Percentiles rank a stretch among this genome's conserved stretches.
phyloP scores from a whole-genome alignment of 2,113 vertebrate genomes.

The Glaucomys volans region DNA sequence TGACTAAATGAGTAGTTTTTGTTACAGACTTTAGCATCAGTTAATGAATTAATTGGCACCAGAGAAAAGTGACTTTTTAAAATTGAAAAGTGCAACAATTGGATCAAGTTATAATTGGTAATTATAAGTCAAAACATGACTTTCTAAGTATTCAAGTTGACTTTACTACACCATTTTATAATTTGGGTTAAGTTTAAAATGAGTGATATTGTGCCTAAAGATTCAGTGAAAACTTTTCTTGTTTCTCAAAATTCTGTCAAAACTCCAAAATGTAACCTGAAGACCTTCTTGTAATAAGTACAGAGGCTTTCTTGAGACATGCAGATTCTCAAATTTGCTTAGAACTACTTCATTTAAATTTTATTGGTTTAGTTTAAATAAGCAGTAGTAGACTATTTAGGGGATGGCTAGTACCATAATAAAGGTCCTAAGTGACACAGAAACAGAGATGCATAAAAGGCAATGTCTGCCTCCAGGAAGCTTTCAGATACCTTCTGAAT shows the following conservation, averaged over 20 bases:
- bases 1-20: constrained; percentile 33
- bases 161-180: constrained; percentile 29
- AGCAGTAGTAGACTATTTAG: neutral
- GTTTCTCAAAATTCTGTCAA: constrained; percentile 16
- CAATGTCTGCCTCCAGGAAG: neutral
- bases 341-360: constrained; percentile 10
- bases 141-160: constrained; percentile 61
- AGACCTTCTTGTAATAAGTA: neutral
- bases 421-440: neutral
- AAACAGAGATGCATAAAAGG: neutral
- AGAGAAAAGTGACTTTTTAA: constrained; percentile 51
- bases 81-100: neutral
- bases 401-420: neutral
- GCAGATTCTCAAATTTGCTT: neutral
- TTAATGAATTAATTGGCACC: constrained; percentile 48
- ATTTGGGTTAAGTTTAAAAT: constrained; percentile 41
- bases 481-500: neutral
- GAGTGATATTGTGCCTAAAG: constrained; percentile 27
- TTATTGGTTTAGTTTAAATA: neutral
- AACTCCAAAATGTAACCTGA: neutral
- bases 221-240: constrained; percentile 36
- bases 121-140: constrained; percentile 63
- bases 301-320: neutral
- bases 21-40: neutral
- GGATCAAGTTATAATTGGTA: constrained; percentile 57